Conservation (phyloP, 30 jellyfish, hydroid and myxozoan genomes). For the Sanderia malayensis region DNA sequence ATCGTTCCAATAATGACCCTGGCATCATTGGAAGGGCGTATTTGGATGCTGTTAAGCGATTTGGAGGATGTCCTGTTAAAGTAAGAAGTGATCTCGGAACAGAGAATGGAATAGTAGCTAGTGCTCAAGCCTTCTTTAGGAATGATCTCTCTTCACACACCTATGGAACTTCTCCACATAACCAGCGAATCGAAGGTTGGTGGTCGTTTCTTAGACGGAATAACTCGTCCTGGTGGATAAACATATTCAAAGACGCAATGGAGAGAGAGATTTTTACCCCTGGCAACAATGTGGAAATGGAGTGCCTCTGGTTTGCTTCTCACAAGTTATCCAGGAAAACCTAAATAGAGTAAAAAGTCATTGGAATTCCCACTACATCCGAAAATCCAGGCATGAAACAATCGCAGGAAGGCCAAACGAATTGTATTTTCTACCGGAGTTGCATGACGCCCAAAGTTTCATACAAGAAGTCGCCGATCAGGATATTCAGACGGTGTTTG, state of each 20-base stretch:
- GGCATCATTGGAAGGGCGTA: constrained; percentile 23
- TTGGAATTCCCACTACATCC: constrained; percentile 29
- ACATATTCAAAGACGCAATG: not conserved
- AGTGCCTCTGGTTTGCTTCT: constrained; percentile 21
- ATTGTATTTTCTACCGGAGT: constrained; percentile 10
- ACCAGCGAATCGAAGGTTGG: constrained; percentile 69
- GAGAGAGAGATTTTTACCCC: constrained; percentile 3
- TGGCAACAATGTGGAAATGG: constrained; percentile 1
- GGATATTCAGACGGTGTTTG: not conserved
- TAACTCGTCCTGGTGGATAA: not conserved
- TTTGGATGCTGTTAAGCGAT: constrained; percentile 17
- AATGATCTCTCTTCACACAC: constrained; percentile 31
- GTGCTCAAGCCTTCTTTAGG: constrained; percentile 50
- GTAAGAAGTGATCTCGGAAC: constrained; percentile 66
- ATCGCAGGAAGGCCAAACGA: constrained; percentile 33
- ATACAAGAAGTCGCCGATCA: constrained; percentile 3
- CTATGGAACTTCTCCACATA: constrained; percentile 57
- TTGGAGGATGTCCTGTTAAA: constrained; percentile 50
- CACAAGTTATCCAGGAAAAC: not conserved
- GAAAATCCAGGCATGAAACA: constrained; percentile 8
- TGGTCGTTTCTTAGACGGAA: not conserved
- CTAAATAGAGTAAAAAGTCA: constrained; percentile 6
- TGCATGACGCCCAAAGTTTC: constrained; percentile 1
- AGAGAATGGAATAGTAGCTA: constrained; percentile 63
- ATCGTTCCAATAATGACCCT: constrained; percentile 55